Evolutionary conservation across 2,797 vertebrate genomes (phyloP), one percentile per base, ranked within the genome.

Genomic region (Taenioides sp.): DNA sequence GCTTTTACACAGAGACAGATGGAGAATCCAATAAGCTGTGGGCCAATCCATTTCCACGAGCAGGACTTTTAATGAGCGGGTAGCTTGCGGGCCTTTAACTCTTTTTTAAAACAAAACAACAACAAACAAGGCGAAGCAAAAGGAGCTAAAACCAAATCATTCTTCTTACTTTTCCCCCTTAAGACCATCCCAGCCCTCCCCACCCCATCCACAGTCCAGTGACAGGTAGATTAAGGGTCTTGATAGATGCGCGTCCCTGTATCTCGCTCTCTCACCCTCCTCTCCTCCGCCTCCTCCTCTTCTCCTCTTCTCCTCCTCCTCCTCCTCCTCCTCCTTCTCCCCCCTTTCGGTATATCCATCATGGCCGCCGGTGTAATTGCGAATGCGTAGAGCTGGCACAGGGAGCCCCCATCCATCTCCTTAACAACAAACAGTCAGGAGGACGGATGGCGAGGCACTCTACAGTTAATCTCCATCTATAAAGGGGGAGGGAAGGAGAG

Each of bases 351-450:
- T 91, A 90, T 89, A 94, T 94, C 92, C 89, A 94, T 94, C 94
- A 93, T 90, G 88, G 92, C 86, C 86, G 88, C 91, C 87, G 87
- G 91, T 93, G 93, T 95, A 95, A 95, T 95, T 94, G 93, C 89
- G 90, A 90, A 89, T 92, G 92, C 87, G 90, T 92, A 86, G 86
- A 89, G 91, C 92, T 92, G 93, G 92, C 91, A 93, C 92, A 91
- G 90, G 87, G 89, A 93, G 90, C 91, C 92, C 88, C 90, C 93
- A 95, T 95, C 92, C 93, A 94, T 95, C 94, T 94, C 92, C 92
- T 94, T 94, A 95, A 95, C 94, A 94, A 95, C 93, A 94, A 95
- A 94, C 93, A 94, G 93, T 94, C 94, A 94, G 86, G 87, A 92
- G 93, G 93, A 95, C 92, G 91, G 90, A 95, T 95, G 93, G 92